These are phyloP conservation scores for Nephila pilipes DNA, from an alignment of 1,140 invertebrate genomes.

Conservation along the genomic window DNA sequence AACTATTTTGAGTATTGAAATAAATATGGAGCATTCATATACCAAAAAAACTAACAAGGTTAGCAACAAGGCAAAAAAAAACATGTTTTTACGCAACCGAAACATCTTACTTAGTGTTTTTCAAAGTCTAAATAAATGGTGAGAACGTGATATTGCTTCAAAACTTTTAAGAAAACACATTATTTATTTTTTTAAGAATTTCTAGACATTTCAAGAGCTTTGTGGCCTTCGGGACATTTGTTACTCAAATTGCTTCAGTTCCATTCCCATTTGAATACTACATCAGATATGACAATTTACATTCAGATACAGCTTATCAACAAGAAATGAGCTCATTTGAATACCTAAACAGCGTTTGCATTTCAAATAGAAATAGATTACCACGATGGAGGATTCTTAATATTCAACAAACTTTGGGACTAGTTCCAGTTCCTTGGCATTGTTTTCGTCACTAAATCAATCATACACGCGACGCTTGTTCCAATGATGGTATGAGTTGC, in stretches of 20 bases:
- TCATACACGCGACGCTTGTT: background rate
- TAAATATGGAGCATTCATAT: no score
- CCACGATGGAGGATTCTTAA: background rate
- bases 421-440: background rate
- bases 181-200: no score
- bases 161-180: no score
- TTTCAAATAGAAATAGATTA: background rate
- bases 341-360: background rate
- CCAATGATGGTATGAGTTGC: background rate
- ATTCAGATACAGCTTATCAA: background rate
- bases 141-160: no score
- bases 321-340: slow-evolving; percentile 12
- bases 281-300: background rate
- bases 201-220: background rate
- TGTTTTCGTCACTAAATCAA: background rate
- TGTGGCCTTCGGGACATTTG: background rate
- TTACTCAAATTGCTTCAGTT: background rate
- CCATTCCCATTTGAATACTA: background rate
- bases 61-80: no score
- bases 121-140: no score
- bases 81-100: no score
- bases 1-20: no score
- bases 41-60: no score
- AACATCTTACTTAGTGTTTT: no score
- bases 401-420: background rate